Conservation (phyloP, 2,797 vertebrate species). For the Propithecus perrieri region DNA sequence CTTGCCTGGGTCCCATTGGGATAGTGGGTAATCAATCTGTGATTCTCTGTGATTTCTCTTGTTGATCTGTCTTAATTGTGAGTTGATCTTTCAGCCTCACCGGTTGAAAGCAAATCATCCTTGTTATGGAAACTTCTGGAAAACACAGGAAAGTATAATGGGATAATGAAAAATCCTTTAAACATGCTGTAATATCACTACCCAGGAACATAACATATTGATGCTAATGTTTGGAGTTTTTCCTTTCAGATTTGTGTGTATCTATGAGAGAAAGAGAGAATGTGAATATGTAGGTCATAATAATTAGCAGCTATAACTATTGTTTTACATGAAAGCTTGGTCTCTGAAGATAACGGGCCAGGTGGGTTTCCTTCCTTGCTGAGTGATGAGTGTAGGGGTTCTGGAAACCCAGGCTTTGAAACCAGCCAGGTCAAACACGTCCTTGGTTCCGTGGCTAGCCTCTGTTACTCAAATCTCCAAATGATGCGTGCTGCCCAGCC, state of each 20-base stretch:
- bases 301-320: constrained; percentile 31
- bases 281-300: neutral
- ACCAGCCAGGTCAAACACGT: constrained; percentile 13
- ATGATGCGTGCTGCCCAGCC: neutral
- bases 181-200: neutral
- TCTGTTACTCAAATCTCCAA: neutral
- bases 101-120: neutral
- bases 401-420: constrained; percentile 17
- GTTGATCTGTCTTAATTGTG: no score
- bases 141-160: neutral
- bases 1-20: no score
- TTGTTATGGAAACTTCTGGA: constrained; percentile 22
- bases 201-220: neutral
- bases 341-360: constrained; percentile 16
- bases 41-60: no score
- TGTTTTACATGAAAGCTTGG: constrained; percentile 14
- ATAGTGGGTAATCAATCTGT: no score
- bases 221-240: neutral
- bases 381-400: neutral
- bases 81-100: no score
- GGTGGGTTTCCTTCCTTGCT: constrained; percentile 31
- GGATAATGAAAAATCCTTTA: neutral
- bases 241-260: neutral
- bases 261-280: neutral
- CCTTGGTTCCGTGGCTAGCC: neutral